phyloP scores from a whole-genome alignment of 2,797 vertebrate species.

The Miichthys miiuy region DNA sequence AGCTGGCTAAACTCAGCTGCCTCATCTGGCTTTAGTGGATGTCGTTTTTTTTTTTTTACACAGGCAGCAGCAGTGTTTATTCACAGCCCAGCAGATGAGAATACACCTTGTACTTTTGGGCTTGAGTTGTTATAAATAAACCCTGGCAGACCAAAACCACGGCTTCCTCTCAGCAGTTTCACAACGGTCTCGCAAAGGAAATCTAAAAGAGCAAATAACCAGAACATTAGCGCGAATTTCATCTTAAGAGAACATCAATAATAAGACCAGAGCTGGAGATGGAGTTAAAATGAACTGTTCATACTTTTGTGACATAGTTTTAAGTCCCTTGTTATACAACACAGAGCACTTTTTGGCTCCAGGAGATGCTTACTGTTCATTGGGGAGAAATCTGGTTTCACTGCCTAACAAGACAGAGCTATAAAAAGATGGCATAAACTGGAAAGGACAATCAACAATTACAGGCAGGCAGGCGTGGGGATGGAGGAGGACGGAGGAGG shows the following conservation, averaged over 20 bases:
- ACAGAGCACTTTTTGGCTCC: conserved; percentile 55
- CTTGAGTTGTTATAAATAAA: conserved; percentile 31
- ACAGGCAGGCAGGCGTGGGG: conserved; percentile 50
- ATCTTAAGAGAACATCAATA: conserved; percentile 12
- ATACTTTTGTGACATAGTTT: conserved; percentile 48
- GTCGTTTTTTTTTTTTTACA: neutral
- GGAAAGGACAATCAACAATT: conserved; percentile 71
- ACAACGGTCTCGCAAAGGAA: conserved; percentile 6
- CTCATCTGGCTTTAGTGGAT: neutral
- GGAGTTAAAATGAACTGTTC: conserved; percentile 21
- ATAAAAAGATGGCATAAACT: conserved; percentile 71
- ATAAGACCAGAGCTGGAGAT: neutral
- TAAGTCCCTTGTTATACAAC: conserved; percentile 64
- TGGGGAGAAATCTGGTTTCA: conserved; percentile 66
- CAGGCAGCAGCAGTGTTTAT: neutral
- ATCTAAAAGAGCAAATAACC: conserved; percentile 3
- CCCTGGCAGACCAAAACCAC: conserved; percentile 6
- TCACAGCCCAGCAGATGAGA: conserved; percentile 22
- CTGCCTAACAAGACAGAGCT: conserved; percentile 72
- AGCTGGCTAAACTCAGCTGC: neutral
- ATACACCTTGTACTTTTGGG: conserved; percentile 19
- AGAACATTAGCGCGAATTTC: conserved; percentile 14
- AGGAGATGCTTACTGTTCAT: conserved; percentile 69
- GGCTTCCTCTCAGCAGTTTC: conserved; percentile 35
- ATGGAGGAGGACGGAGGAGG: conserved; percentile 32